Evolutionary conservation across 2,113 vertebrate species (phyloP), one percentile per base, ranked within the genome.

Genomic region (Platichthys stellatus): DNA sequence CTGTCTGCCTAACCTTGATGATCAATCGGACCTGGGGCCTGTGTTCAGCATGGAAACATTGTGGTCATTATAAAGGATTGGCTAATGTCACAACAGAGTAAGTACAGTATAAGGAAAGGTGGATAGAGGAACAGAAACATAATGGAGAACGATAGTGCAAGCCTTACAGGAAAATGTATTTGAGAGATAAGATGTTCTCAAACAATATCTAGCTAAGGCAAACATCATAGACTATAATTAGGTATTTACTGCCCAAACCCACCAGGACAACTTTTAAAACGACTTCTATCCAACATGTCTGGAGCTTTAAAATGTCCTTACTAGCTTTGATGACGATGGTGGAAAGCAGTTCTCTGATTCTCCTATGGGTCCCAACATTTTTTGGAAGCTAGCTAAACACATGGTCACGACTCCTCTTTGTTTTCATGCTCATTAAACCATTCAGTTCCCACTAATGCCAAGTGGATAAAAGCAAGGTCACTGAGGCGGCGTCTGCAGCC

Each of bases 1-100:
- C 69, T 53, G 68, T 70, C 75, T 47, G 66, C 54, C 63, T 57
- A 72, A 60, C 75, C 69, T 56, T 24, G 69, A 63, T 35, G 61
- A 82, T 89, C 81, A 77, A 77, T 80, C 1, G 54, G 66, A 72
- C 68, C 70, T 57, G 35, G 43, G 66, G 54, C 65, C 60, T 59
- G 26, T 31, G 40, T 81, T 86, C 68, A 60, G 70, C 63, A 82
- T 89, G 79, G 87, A 75, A 78, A 86, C 79, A 23, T n/a, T 26
- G 43, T 56, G 56, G 65, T 84, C 76, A 82, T 86, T 86, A 84
- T 72, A 66, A 75, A 77, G 31, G 61, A 63, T 18, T 20, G 60
- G 69, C 53, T 80, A 72, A 64, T 61, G 64, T 84, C 73, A 73
- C 21, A 45, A 31, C 28, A 57, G 40, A 80, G 57, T 38, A 43